Percentiles rank a stretch among this genome's conserved stretches.
Evolutionary conservation across 35 echinoderm and acorn worm species (phyloP).

Genomic region (Holothuria glaberrima): DNA sequence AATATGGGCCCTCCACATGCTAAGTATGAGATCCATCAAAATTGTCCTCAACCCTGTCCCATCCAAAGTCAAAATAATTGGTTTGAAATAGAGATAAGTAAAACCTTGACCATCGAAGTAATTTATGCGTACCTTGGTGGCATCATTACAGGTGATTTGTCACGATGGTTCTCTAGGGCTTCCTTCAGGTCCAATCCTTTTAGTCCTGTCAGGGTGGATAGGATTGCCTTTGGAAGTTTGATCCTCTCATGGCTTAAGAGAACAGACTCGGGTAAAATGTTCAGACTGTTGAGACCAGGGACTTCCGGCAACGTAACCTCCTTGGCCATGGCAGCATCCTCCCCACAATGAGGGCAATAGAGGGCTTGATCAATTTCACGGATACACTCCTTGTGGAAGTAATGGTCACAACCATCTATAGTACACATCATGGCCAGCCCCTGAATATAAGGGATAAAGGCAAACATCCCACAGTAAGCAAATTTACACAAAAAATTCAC

Average conservation of each 20-base stretch:
- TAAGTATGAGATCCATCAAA: no score
- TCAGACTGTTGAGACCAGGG: conserved; percentile 48
- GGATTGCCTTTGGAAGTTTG: conserved; percentile 70
- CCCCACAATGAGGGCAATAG: conserved; percentile 97
- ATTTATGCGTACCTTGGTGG: neutral
- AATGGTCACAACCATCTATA: conserved; percentile 74
- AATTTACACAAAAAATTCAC: no score
- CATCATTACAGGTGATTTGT: neutral
- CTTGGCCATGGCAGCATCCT: conserved; percentile 66
- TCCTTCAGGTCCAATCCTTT: conserved; percentile 46
- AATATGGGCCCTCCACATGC: no score
- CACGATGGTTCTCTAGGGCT: conserved; percentile 13
- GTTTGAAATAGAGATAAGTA: neutral
- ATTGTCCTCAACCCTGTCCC: no score
- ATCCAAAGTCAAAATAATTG: no score
- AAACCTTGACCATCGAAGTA: neutral
- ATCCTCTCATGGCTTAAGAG: conserved; percentile 67
- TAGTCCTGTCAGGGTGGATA: conserved; percentile 64
- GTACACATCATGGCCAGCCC: conserved; percentile 84
- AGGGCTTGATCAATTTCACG: conserved; percentile 83
- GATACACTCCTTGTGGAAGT: conserved; percentile 96
- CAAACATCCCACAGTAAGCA: no score
- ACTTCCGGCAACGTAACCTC: conserved; percentile 71
- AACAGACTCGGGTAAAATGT: conserved; percentile 67
- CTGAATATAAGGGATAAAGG: conserved; percentile 31